These are phyloP conservation scores for Dascillus cervinus DNA, from an alignment of 2,888 invertebrate genomes.

Conservation along the genomic window DNA sequence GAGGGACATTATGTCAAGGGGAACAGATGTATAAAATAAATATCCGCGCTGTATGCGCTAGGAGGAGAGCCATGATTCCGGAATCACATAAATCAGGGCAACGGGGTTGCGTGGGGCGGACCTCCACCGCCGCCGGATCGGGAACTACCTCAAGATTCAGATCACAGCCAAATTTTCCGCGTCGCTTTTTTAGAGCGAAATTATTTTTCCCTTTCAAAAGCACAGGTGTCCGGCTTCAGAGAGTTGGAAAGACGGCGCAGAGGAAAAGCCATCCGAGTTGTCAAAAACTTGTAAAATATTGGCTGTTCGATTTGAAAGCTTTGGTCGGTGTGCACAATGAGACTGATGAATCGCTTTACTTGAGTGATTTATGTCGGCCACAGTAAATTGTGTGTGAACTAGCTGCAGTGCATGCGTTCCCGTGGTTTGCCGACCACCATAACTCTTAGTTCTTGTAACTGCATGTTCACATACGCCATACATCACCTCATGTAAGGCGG, in stretches of 20 bases:
- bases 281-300: conserved; percentile 65
- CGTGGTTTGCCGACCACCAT: conserved; percentile 30
- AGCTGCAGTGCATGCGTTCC: conserved; percentile 31
- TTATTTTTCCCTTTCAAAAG: conserved; percentile 27
- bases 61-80: conserved; percentile 50
- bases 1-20: conserved; percentile 59
- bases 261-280: conserved; percentile 56
- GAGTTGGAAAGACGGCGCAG: conserved; percentile 37
- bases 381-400: conserved; percentile 43
- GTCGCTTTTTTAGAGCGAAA: neutral
- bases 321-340: conserved; percentile 36
- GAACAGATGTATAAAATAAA: conserved; percentile 54
- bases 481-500: conserved; percentile 19
- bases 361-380: conserved; percentile 45
- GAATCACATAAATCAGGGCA: conserved; percentile 56
- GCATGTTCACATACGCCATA: conserved; percentile 29
- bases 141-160: conserved; percentile 11
- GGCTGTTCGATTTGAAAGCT: conserved; percentile 45
- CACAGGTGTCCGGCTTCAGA: conserved; percentile 31
- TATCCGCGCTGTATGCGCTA: conserved; percentile 46
- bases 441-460: conserved; percentile 29
- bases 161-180: conserved; percentile 4
- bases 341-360: conserved; percentile 44
- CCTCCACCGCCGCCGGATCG: conserved; percentile 12
- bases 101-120: conserved; percentile 30